Evolutionary conservation across 2,797 vertebrate species (phyloP).

Genomic region (Sebastes reedi): DNA sequence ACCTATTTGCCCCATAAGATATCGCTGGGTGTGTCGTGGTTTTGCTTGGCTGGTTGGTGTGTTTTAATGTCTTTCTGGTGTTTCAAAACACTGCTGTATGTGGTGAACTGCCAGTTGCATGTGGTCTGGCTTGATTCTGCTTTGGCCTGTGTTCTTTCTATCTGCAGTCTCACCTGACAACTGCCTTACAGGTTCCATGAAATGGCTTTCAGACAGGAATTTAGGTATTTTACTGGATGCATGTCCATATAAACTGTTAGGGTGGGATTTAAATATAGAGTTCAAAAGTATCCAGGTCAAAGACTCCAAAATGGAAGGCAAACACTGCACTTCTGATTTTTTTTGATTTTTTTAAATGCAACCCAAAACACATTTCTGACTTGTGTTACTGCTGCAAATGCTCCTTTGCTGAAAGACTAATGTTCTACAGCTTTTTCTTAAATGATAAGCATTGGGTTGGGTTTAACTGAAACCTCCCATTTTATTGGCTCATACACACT

Average conservation of each 20-base stretch:
- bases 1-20: not conserved
- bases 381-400: conserved; percentile 12
- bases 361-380: not conserved
- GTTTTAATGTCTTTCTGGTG: conserved; percentile 24
- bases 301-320: not conserved
- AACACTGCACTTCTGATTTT: not conserved
- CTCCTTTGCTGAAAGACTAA: not conserved
- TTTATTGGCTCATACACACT: not conserved
- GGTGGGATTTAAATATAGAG: not conserved
- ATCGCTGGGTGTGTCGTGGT: conserved; percentile 25
- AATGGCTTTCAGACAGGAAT: conserved; percentile 44
- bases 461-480: not conserved
- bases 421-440: not conserved
- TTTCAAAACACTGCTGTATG: conserved; percentile 45
- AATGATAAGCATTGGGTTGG: not conserved
- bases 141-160: conserved; percentile 72
- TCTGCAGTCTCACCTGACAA: conserved; percentile 73
- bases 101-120: conserved; percentile 57
- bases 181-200: conserved; percentile 78
- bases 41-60: conserved; percentile 61
- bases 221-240: not conserved
- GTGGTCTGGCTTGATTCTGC: conserved; percentile 72
- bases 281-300: not conserved
- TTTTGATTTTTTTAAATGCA: not conserved
- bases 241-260: not conserved